Conservation (phyloP, 35 echinoderm and acorn worm species). For the Chiridota heheva region DNA sequence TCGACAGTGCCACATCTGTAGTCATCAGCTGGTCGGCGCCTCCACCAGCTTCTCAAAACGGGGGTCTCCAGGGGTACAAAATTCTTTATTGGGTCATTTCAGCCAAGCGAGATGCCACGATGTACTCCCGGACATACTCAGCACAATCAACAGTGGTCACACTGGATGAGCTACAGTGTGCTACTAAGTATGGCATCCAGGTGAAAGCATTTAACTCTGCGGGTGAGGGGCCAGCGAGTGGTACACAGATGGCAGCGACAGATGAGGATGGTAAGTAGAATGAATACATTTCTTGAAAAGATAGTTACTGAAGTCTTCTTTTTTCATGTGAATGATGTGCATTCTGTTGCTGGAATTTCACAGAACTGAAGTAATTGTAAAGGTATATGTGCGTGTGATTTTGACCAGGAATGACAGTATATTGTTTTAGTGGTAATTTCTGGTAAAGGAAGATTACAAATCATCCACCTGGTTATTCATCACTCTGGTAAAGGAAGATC, state of each 20-base stretch:
- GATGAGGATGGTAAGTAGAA: constrained; percentile 47
- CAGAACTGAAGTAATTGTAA: no score
- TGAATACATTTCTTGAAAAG: no score
- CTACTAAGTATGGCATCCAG: constrained; percentile 65
- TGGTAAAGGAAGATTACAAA: no score
- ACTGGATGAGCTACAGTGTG: constrained; percentile 76
- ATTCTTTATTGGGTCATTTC: constrained; percentile 32
- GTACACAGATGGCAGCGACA: constrained; percentile 18
- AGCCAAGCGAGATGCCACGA: background rate
- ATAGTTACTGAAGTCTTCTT: no score
- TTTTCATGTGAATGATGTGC: no score
- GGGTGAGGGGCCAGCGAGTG: constrained; percentile 75
- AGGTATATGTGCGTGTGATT: no score
- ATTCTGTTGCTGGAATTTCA: no score
- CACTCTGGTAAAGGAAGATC: no score
- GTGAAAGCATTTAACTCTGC: constrained; percentile 91
- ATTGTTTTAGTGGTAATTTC: no score
- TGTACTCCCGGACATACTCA: constrained; percentile 51
- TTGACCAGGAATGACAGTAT: no score
- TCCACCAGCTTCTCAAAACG: constrained; percentile 72
- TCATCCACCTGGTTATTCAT: no score
- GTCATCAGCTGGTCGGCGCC: constrained; percentile 72
- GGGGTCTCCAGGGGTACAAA: constrained; percentile 93
- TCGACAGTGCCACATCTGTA: constrained; percentile 29
- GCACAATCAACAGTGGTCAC: constrained; percentile 35